Evolutionary conservation across 2,888 invertebrate genomes (phyloP), one percentile per base, ranked within the genome.

Genomic region (Orthosia gothica): DNA sequence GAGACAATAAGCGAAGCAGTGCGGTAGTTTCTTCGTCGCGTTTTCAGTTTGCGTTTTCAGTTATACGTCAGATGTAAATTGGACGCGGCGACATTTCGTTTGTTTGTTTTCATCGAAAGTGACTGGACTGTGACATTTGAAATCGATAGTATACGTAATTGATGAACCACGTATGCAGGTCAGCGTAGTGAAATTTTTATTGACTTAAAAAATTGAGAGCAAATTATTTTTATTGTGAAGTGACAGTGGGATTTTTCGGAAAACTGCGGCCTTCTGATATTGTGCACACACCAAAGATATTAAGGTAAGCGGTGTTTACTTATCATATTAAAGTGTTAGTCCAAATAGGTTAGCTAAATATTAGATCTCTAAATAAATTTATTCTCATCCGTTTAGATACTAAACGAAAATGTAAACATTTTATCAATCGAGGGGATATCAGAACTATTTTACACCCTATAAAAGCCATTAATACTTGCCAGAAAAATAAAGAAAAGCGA

Each of bases 91-190:
- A 87, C 86, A 88, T 89, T 87, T 86, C 77, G 82, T 89, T 89
- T 93, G 92, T 93, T 94, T 92, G 91, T 92, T 92, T 90, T 85
- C 85, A 92, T 89, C 89, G 94, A 94, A 95, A 95, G 95, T 95
- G 95, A 92, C 93, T 90, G 91, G 87, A 93, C 93, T 93, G 94
- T 94, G 95, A 95, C 95, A 93, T 91, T 94, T 94, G 93, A 94
- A 94, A 93, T 77, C 92, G 93, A 93, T 90, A 93, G 92, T 94
- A 89, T 83, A 88, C 79, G 80, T 91, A 91, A 92, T 92, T 91
- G 92, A 91, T 80, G 85, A 90, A 88, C 77, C 91, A 91, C 92
- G 91, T 83, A 86, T 90, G 88, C 89, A 89, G 89, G 88, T 84
- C 90, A 87, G 68, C 81, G 69, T 79, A 92, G 92, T 93, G 93